These are phyloP conservation scores for Oreohelix idahoensis DNA, from an alignment of 1,140 invertebrate species.

Conservation along the genomic window DNA sequence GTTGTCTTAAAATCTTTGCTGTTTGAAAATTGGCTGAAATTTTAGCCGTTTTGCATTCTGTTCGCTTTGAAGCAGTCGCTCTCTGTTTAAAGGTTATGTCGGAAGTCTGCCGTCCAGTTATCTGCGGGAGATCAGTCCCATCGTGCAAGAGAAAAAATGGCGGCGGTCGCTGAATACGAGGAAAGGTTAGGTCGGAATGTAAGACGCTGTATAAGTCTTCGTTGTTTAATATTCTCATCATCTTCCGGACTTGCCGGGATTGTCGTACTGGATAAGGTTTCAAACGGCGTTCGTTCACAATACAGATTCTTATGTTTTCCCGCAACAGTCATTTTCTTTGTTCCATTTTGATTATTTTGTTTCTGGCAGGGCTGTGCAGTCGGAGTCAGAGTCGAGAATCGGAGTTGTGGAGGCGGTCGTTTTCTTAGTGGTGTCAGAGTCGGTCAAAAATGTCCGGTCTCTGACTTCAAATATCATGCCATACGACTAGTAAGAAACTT, in stretches of 20 bases:
- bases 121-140: neutral
- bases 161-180: neutral
- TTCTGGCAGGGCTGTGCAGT: no score
- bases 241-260: neutral
- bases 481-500: no score
- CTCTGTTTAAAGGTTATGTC: neutral
- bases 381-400: no score
- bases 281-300: neutral
- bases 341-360: no score
- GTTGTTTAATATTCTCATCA: slow-evolving; percentile 2
- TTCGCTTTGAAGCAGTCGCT: neutral
- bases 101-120: slow-evolving; percentile 4
- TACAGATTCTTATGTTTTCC: neutral
- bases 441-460: no score
- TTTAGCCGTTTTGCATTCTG: neutral
- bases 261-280: neutral
- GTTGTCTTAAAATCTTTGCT: neutral
- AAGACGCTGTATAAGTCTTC: neutral
- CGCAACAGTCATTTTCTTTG: no score
- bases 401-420: no score
- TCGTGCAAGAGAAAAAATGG: neutral
- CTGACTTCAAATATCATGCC: no score
- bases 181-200: neutral
- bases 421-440: no score
- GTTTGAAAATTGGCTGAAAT: slow-evolving; percentile 7